phyloP scores from a whole-genome alignment of 2,113 vertebrate species.

The Naja naja region DNA sequence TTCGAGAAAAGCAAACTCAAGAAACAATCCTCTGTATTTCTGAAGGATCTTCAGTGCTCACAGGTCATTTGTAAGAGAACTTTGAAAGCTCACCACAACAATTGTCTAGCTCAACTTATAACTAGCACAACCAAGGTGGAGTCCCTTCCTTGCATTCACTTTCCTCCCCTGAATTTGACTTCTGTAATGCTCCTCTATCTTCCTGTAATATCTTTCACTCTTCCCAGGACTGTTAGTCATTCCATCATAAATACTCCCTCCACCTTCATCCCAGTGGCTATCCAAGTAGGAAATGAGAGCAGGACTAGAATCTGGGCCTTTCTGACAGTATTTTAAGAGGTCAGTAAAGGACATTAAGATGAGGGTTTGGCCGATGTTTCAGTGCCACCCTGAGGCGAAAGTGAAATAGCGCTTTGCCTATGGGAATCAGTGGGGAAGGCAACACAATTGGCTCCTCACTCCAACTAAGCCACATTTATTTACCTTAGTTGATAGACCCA shows the following conservation, averaged over 20 bases:
- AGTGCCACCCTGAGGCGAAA: background rate
- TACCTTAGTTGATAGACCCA: background rate
- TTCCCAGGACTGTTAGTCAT: background rate
- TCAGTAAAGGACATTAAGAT: background rate
- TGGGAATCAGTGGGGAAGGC: background rate
- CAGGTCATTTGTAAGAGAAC: background rate
- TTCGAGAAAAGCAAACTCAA: background rate
- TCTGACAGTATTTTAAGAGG: background rate
- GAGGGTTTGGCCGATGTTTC: background rate
- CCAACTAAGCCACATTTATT: background rate
- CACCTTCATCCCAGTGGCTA: background rate
- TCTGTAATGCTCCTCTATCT: background rate
- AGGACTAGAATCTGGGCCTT: too few species aligned
- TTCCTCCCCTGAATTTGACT: background rate
- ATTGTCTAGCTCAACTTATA: background rate
- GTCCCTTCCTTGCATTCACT: background rate
- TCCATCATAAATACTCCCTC: background rate
- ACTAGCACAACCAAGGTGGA: background rate
- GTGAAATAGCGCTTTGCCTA: background rate
- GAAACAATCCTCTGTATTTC: background rate
- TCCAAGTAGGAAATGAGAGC: background rate
- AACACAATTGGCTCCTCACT: background rate
- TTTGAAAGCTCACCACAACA: background rate
- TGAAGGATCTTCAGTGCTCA: background rate
- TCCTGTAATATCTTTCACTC: background rate